These are phyloP conservation scores for Plectropomus leopardus DNA, from an alignment of 2,113 vertebrate species.

Conservation along the genomic window DNA sequence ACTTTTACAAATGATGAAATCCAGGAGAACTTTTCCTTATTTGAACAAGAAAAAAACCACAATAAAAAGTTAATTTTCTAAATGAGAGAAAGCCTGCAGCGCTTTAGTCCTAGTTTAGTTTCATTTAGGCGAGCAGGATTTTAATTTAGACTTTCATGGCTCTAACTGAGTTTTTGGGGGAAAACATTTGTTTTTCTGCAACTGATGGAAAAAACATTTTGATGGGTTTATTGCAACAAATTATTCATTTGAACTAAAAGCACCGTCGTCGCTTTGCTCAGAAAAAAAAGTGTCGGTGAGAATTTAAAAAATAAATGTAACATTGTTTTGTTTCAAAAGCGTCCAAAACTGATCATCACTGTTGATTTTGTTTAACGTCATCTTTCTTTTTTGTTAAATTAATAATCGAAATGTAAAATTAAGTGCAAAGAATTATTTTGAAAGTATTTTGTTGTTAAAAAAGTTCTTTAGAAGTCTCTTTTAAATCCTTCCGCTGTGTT, in stretches of 20 bases:
- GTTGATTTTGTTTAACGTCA: not conserved
- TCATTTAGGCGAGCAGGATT: no score
- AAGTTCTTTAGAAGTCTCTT: not conserved
- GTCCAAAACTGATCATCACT: not conserved
- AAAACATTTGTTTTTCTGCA: no score
- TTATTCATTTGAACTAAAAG: not conserved
- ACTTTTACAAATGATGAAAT: not conserved
- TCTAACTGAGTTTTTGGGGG: not conserved
- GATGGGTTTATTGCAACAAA: not conserved
- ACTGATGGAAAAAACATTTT: not conserved
- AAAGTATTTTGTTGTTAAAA: not conserved
- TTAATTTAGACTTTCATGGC: no score
- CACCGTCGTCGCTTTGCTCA: no score
- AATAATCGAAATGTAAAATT: not conserved
- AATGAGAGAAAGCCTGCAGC: no score
- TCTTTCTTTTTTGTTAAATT: no score
- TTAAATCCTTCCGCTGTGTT: not conserved
- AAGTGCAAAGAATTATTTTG: no score
- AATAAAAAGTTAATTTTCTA: not conserved
- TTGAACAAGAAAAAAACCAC: not conserved
- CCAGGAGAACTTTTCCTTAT: not conserved
- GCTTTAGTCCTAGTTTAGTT: no score
- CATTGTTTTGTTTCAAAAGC: not conserved
- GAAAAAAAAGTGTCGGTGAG: no score
- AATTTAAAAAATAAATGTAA: not conserved